These are phyloP conservation scores for Bombylius discolor DNA, from an alignment of 2,888 invertebrate genomes.

Conservation along the genomic window DNA sequence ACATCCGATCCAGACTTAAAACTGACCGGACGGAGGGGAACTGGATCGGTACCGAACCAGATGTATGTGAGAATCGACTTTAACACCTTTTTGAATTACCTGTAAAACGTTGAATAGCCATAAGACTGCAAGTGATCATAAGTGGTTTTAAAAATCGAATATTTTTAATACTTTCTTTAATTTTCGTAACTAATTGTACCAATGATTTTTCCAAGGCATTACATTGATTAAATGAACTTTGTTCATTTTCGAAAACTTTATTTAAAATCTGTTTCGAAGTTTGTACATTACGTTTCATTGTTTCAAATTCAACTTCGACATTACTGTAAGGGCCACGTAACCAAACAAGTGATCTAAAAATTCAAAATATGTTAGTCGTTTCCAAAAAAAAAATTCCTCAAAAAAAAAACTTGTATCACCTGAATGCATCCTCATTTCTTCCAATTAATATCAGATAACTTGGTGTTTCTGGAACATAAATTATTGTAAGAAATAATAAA, in stretches of 20 bases:
- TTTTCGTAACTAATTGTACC: slow-evolving; percentile 4
- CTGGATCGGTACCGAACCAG: too few species aligned
- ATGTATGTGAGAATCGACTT: too few species aligned
- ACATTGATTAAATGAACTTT: background rate
- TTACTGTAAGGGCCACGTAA: slow-evolving; percentile 70
- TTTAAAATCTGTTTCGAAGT: background rate
- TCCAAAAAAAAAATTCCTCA: slow-evolving; percentile 17
- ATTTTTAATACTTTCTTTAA: slow-evolving; percentile 27
- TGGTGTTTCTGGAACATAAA: slow-evolving; percentile 80
- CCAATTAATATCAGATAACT: slow-evolving; percentile 68
- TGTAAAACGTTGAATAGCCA: slow-evolving; percentile 74
- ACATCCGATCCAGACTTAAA: background rate
- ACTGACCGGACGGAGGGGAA: too few species aligned
- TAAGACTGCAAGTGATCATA: slow-evolving; percentile 68
- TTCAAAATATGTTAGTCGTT: slow-evolving; percentile 13
- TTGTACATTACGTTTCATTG: slow-evolving; percentile 49
- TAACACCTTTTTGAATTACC: slow-evolving; percentile 7
- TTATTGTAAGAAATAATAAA: slow-evolving; percentile 59
- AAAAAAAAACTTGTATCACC: slow-evolving; percentile 9
- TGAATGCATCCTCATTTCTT: slow-evolving; percentile 55
- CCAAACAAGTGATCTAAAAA: slow-evolving; percentile 54
- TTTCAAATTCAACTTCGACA: slow-evolving; percentile 58
- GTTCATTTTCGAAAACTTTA: background rate
- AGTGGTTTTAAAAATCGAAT: slow-evolving; percentile 53
- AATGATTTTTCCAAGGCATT: background rate